phyloP scores from a whole-genome alignment of 2,888 invertebrate species.

The Apoda limacodes region DNA sequence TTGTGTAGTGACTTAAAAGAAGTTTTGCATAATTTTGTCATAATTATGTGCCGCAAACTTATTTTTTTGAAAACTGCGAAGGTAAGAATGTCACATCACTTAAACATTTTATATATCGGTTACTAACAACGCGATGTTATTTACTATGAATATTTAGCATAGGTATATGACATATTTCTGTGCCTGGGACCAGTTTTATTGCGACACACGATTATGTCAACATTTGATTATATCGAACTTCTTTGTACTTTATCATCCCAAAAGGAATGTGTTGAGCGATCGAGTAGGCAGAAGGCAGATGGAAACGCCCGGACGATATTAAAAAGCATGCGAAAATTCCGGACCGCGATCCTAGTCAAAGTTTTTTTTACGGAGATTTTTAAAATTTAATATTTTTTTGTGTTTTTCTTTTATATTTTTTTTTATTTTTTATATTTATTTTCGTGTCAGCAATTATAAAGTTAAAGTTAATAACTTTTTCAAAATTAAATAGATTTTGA shows the following conservation, averaged over 20 bases:
- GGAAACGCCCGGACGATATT: constrained; percentile 20
- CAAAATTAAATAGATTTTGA: constrained; percentile 51
- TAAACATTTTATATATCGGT: too few relatives aligned
- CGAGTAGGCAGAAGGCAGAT: too few relatives aligned
- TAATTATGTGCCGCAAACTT: too few relatives aligned
- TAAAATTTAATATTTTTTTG: constrained; percentile 29
- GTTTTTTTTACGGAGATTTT: constrained; percentile 29
- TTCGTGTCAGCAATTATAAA: constrained; percentile 29
- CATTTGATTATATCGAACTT: constrained; percentile 15
- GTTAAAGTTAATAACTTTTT: constrained; percentile 39
- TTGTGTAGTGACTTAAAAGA: too few relatives aligned
- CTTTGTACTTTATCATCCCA: constrained; percentile 12
- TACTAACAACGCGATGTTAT: too few relatives aligned
- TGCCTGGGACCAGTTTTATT: too few relatives aligned
- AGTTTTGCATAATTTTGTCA: too few relatives aligned
- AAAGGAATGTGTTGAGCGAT: too few relatives aligned
- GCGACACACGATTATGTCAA: constrained; percentile 20
- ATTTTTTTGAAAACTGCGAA: too few relatives aligned
- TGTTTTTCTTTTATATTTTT: constrained; percentile 35
- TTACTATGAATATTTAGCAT: too few relatives aligned
- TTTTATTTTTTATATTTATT: constrained; percentile 31
- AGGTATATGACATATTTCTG: too few relatives aligned
- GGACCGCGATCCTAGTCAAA: constrained; percentile 35
- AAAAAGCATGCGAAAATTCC: constrained; percentile 31
- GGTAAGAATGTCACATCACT: too few relatives aligned